Base-by-base conservation (phyloP, 2,888 invertebrate genomes). In the Epinotia ramella region DNA sequence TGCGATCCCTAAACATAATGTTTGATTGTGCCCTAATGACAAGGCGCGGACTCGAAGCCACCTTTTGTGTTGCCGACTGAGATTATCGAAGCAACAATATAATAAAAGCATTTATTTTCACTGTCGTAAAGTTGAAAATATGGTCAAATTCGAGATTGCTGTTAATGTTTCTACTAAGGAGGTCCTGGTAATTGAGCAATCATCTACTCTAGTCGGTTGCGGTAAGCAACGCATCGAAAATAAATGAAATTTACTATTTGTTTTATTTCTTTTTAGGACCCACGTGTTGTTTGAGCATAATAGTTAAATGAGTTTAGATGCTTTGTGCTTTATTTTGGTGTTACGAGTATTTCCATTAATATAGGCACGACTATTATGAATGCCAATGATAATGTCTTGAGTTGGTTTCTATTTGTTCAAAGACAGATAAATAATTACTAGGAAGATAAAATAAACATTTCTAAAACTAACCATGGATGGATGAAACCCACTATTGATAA, bases 101-200 rank as follows among this genome's bases (percentile, higher is more conserved):
- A 87, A 92, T 90, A 87, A 87, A 88, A 73, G 88, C 84, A 83
- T 89, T 88, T 93, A 91, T 89, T 83, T 76, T 80, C 80, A 86
- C 82, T 78, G 80, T 80, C 81, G 82, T 93, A 93, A 88, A 89
- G 92, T 91, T 82, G 86, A 90, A 86, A 91, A 88, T 92, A 82
- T 84, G 79, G 81, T 82, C 80, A 81, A 76, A 81, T 81, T 80
- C 76, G 79, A 80, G 80, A 83, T 83, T 82, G 85, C 84, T 86
- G 88, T 87, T 89, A 90, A 88, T 90, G 88, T 87, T 88, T 93
- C 93, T 87, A 91, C 94, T 93, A 93, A 93, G 93, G 93, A 94
- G 94, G 94, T 94, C 94, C 91, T 89, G 87, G 91, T 94, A 93
- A 94, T 94, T 93, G 94, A 94, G 93, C 94, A 94, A 94, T 94